phyloP scores from a whole-genome alignment of 2,113 vertebrate genomes.

The Zosterops japonicus region DNA sequence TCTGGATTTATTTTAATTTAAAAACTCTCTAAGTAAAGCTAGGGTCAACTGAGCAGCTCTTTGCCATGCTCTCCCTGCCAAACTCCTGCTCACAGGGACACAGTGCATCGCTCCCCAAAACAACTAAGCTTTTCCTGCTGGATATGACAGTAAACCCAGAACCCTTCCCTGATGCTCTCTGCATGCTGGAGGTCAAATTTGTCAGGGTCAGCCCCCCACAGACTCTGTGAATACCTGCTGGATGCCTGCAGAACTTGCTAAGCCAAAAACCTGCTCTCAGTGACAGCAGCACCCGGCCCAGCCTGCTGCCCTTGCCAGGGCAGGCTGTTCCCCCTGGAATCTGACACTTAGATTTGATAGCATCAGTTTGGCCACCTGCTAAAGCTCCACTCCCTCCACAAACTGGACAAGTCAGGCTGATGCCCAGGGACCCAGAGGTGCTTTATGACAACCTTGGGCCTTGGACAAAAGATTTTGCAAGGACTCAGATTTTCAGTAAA shows the following conservation, averaged over 20 bases:
- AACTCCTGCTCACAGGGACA: neutral
- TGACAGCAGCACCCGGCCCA: neutral
- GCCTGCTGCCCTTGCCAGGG: neutral
- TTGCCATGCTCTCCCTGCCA: neutral
- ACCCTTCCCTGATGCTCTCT: neutral
- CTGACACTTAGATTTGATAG: neutral
- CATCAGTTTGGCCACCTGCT: neutral
- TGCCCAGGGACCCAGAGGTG: neutral
- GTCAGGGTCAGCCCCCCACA: neutral
- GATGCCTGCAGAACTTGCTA: neutral
- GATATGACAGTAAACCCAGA: neutral
- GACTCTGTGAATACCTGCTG: neutral
- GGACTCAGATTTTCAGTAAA: neutral
- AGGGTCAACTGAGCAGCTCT: neutral
- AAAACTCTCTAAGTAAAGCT: neutral
- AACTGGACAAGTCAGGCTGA: neutral
- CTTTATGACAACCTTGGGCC: neutral
- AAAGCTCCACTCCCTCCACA: neutral
- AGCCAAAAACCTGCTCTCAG: neutral
- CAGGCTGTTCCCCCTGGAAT: neutral
- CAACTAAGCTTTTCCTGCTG: neutral
- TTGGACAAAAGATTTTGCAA: neutral
- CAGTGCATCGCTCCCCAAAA: accelerated
- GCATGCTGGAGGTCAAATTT: neutral
- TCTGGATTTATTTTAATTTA: neutral